Base-by-base conservation (phyloP, 2,888 invertebrate genomes). In the Meandrusa payeni region DNA sequence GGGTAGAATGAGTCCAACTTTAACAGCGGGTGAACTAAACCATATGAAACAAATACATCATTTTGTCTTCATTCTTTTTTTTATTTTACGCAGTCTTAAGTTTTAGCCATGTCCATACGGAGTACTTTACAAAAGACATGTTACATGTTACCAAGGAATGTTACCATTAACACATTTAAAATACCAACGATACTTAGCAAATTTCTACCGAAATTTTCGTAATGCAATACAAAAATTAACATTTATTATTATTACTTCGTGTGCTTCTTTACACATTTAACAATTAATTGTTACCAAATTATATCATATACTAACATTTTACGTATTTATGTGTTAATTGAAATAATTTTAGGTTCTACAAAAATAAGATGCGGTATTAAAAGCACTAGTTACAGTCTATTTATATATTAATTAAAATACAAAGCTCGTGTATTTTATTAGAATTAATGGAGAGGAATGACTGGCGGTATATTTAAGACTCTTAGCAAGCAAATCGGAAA, bases 1-100 rank as follows among this genome's bases (percentile, higher is more conserved):
- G 5, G 11, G 1, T 24, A 12, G 11, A 36, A 29, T 36, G 29
- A 42, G 52, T 52, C 50, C 51, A 54, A 52, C 28, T 54, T 55
- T 56, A 55, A 47, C 55, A 42, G 29, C 29, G 23, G 5, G 27
- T 42, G 36, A 29, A 29, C 29, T 36, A 24, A 42, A 28, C 7
- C 12, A 15, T 42, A 29, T 27, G 27, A 17, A 7, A 34, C 28
- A 36, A 5, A 6, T 9, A 36, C 36, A 23, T 28, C 2, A 2
- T 24, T 28, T 29, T 12, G 19, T 36, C 19, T 37, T 11, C n/a
- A 51, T 50, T 52, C 60, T 57, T 59, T 64, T 62, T 56, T 60
- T 64, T 63, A 61, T 64, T 53, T 60, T 67, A 66, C 59, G 68
- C 76, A 76, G 76, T 76, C 76, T 76, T 71, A 59, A 69, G 61